Evolutionary conservation across 1,140 invertebrate species (phyloP).

Genomic region (Ctenoplectra terminalis): DNA sequence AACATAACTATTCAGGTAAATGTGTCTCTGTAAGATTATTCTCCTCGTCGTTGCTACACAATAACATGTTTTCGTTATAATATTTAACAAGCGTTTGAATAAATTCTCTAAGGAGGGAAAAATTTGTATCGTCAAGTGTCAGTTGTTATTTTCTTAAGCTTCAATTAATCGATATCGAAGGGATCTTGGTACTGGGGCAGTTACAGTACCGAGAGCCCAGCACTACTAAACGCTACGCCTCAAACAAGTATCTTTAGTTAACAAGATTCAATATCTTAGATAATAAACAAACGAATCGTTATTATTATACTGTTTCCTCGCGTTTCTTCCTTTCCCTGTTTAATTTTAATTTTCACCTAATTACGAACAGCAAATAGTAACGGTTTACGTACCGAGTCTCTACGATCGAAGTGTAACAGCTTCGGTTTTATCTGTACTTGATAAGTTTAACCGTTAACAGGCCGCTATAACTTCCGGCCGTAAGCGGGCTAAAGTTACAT

Average conservation of each 20-base stretch:
- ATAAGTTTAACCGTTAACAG: background rate
- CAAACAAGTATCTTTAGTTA: background rate
- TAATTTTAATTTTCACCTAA: conserved; percentile 14
- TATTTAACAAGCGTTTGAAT: conserved; percentile 23
- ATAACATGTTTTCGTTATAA: conserved; percentile 21
- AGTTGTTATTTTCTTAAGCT: conserved; percentile 2
- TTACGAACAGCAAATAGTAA: conserved; percentile 26
- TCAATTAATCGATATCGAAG: background rate
- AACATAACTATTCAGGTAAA: background rate
- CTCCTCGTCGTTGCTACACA: conserved; percentile 28
- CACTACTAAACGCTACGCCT: background rate
- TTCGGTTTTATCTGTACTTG: background rate
- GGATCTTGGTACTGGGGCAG: conserved; percentile 74
- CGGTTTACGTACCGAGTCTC: conserved; percentile 1
- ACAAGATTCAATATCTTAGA: conserved; percentile 10
- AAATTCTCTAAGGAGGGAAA: background rate
- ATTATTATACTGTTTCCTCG: background rate
- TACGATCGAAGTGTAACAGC: background rate
- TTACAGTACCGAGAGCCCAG: conserved; percentile 67
- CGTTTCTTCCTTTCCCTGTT: background rate
- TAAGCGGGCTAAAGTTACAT: background rate
- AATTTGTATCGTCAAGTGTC: background rate
- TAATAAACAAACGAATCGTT: conserved; percentile 25
- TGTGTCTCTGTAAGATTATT: background rate
- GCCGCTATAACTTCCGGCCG: conserved; percentile 5